A percentile compares a stretch with the other conserved stretches of the same genome.
These are phyloP conservation scores for Brotula barbata DNA, from an alignment of 2,797 vertebrate genomes.

Conservation along the genomic window DNA sequence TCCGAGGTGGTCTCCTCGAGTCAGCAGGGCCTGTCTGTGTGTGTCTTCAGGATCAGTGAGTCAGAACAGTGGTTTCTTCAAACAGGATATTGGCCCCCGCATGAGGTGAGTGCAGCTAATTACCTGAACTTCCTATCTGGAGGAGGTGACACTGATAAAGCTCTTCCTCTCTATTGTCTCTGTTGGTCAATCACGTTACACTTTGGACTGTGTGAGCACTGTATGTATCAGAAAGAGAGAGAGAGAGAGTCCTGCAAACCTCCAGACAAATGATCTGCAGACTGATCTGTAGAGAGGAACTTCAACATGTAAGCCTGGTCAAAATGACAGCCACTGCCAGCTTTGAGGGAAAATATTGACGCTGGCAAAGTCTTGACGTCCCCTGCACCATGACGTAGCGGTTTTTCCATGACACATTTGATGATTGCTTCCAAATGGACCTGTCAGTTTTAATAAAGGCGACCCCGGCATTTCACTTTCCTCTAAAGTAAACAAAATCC, in stretches of 20 bases:
- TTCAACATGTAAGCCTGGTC: constrained; percentile 53
- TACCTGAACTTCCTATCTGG: constrained; percentile 78
- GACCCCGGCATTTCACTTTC: constrained; percentile 73
- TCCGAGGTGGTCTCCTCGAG: constrained; percentile 58
- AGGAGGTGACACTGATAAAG: constrained; percentile 78
- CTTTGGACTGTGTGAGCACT: constrained; percentile 26
- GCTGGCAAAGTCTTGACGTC: constrained; percentile 73
- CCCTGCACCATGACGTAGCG: constrained; percentile 74
- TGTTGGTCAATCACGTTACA: constrained; percentile 31
- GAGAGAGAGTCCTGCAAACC: constrained; percentile 10
- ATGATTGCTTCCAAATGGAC: constrained; percentile 85
- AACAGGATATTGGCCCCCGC: constrained; percentile 74
- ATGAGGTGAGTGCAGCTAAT: constrained; percentile 71
- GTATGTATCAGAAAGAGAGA: constrained; percentile 13
- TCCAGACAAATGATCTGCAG: constrained; percentile 37
- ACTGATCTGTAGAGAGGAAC: constrained; percentile 46
- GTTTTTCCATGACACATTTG: constrained; percentile 83
- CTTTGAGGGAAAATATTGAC: constrained; percentile 79
- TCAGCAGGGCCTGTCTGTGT: constrained; percentile 34
- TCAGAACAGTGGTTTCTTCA: constrained; percentile 78
- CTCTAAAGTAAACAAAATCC: constrained; percentile 79
- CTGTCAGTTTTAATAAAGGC: constrained; percentile 80
- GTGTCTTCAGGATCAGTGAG: constrained; percentile 72
- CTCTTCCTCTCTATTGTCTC: constrained; percentile 65
- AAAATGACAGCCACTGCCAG: constrained; percentile 65